phyloP scores from a whole-genome alignment of 2,797 vertebrate genomes.

The Acropternis orthonyx region DNA sequence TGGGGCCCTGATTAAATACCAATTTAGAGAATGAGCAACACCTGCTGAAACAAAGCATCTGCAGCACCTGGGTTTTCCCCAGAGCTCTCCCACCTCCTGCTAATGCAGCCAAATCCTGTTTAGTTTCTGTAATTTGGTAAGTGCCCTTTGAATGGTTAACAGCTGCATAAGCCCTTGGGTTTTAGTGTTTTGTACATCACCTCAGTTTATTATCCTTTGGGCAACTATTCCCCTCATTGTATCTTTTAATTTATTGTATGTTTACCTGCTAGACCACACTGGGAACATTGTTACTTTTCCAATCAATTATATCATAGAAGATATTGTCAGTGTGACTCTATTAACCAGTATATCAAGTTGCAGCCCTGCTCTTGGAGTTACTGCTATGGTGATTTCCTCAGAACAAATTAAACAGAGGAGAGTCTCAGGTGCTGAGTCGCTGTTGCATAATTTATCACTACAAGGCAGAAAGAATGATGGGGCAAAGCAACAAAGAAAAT shows the following conservation, averaged over 20 bases:
- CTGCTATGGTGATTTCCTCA: not conserved
- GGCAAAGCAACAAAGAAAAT: not conserved
- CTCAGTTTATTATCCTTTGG: not conserved
- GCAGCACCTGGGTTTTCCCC: constrained; percentile 28
- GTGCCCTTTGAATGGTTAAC: constrained; percentile 3
- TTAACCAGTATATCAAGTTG: not conserved
- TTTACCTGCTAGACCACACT: not conserved
- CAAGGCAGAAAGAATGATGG: not conserved
- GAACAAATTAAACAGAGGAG: not conserved
- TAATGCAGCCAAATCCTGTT: constrained; percentile 5
- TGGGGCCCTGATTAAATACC: not conserved
- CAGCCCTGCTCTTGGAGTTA: not conserved
- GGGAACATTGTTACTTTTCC: not conserved
- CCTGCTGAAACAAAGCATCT: constrained; percentile 10
- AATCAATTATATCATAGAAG: not conserved
- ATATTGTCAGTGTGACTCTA: not conserved
- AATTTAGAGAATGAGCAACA: not conserved
- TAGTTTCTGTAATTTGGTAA: not conserved
- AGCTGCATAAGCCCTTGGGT: constrained; percentile 16
- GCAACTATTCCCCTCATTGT: not conserved
- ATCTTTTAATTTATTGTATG: not conserved
- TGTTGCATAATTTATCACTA: not conserved
- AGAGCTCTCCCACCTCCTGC: constrained; percentile 10
- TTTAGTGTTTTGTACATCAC: not conserved
- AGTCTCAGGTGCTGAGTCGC: not conserved